Conservation (phyloP, 2,113 vertebrate species). For the Platichthys flesus region DNA sequence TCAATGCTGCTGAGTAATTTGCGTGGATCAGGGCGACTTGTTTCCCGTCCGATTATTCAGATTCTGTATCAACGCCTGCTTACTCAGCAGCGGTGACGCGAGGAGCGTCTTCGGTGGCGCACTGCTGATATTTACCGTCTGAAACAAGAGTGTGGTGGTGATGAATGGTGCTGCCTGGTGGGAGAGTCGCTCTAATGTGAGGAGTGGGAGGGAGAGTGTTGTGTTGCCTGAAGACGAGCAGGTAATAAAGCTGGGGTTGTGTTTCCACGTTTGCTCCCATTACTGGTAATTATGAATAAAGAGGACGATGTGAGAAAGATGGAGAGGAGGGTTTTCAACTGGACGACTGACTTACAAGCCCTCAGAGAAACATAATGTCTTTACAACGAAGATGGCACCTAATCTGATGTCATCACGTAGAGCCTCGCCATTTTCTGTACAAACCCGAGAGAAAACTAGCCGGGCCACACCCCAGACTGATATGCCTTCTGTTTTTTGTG, state of each 20-base stretch:
- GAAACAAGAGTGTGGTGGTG: constrained; percentile 39
- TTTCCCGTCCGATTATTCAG: constrained; percentile 57
- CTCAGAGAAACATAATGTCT: too few relatives aligned
- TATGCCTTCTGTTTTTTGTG: too few relatives aligned
- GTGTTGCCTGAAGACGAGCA: background rate
- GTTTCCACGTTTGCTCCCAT: constrained; percentile 28
- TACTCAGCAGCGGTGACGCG: constrained; percentile 57
- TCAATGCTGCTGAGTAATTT: background rate
- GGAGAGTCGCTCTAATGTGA: constrained; percentile 18
- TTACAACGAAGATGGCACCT: too few relatives aligned
- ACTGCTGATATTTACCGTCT: constrained; percentile 57
- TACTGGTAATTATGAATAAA: constrained; percentile 27
- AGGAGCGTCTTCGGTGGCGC: constrained; percentile 34
- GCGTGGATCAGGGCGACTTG: constrained; percentile 26
- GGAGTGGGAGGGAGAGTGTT: constrained; percentile 6
- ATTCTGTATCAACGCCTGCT: constrained; percentile 58
- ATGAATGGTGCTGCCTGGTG: constrained; percentile 39
- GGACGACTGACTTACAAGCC: too few relatives aligned
- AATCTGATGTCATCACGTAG: too few relatives aligned
- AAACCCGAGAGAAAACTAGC: too few relatives aligned
- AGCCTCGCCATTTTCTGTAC: too few relatives aligned
- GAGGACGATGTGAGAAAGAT: constrained; percentile 2
- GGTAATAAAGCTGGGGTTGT: constrained; percentile 8
- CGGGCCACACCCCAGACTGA: too few relatives aligned
- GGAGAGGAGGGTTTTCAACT: background rate